Base-by-base conservation (phyloP, 2,888 invertebrate species). In the Falcaria lacertinaria region DNA sequence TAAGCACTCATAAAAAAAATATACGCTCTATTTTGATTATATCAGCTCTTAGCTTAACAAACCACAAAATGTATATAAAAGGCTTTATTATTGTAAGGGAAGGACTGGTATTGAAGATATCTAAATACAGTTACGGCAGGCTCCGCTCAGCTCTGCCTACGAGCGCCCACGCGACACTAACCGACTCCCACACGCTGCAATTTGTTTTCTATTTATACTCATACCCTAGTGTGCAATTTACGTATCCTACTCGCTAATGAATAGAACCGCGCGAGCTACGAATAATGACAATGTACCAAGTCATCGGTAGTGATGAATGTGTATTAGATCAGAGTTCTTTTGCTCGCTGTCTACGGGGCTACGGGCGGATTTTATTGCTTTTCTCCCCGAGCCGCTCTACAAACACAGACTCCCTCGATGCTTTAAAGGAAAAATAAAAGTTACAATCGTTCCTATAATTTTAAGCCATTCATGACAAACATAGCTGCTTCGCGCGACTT, bases 81-180 rank as follows among this genome's bases (percentile, higher is more conserved):
- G n/a, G n/a, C n/a, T n/a, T n/a, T n/a, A n/a, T n/a, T n/a, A n/a
- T n/a, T n/a, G n/a, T n/a, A n/a, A n/a, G n/a, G n/a, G n/a, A n/a
- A n/a, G n/a, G n/a, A n/a, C n/a, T n/a, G 41, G 52, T 45, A 47
- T 56, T 49, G 43, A 48, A 54, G 55, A 46, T 55, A 50, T 54
- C 52, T 54, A 53, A 49, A 52, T 57, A 60, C 37, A 50, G 47
- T 37, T 37, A 3, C 41, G 37, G 39, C 34, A 25, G 15, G 33
- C 34, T 14, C 34, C 40, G 15, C 34, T 4, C 37, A n/a, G 37
- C 37, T 33, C 28, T 22, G 33, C 38, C 13, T 22, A 16, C 34
- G 34, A n/a, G 34, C 43, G 34, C 34, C 38, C 38, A 34, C 34
- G 34, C 34, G 19, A 8, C 33, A 35, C 36, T 16, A 34, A 28